A percentile compares a stretch with the other conserved stretches of the same genome.
Conservation (phyloP, 1,140 invertebrate species). For the Drosophila nigromelanica region DNA sequence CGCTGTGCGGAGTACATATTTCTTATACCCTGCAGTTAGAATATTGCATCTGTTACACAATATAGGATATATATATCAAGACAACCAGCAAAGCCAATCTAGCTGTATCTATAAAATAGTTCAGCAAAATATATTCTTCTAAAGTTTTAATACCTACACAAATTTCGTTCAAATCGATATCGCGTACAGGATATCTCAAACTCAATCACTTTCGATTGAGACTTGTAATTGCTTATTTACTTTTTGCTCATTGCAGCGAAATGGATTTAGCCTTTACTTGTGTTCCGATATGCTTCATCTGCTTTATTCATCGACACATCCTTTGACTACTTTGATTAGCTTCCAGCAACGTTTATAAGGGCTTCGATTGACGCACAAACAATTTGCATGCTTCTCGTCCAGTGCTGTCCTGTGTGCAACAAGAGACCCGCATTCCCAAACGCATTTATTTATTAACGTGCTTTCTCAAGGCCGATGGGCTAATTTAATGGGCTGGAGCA, state of each 20-base stretch:
- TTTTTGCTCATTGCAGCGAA: conserved; percentile 12
- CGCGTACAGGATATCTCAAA: no score
- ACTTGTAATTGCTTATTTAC: no score
- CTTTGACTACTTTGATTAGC: conserved; percentile 25
- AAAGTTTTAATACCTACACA: background rate
- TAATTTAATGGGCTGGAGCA: background rate
- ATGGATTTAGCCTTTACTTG: conserved; percentile 30
- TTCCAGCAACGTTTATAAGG: conserved; percentile 26
- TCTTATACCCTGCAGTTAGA: no score
- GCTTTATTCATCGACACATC: conserved; percentile 5
- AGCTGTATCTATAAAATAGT: no score
- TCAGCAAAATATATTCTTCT: no score
- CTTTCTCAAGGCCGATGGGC: background rate
- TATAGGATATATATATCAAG: no score
- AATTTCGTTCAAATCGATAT: no score
- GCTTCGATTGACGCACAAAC: conserved; percentile 23
- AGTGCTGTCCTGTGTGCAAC: no score
- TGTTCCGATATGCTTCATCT: background rate
- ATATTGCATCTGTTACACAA: no score
- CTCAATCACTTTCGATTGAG: no score
- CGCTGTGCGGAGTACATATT: background rate
- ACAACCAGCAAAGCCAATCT: no score
- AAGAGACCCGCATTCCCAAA: conserved; percentile 2
- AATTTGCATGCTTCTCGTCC: conserved; percentile 8
- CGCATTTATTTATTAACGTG: conserved; percentile 3